A percentile compares a stretch with the other conserved stretches of the same genome.
Evolutionary conservation across 2,888 invertebrate species (phyloP).

Genomic region (Diarsia dahlii): DNA sequence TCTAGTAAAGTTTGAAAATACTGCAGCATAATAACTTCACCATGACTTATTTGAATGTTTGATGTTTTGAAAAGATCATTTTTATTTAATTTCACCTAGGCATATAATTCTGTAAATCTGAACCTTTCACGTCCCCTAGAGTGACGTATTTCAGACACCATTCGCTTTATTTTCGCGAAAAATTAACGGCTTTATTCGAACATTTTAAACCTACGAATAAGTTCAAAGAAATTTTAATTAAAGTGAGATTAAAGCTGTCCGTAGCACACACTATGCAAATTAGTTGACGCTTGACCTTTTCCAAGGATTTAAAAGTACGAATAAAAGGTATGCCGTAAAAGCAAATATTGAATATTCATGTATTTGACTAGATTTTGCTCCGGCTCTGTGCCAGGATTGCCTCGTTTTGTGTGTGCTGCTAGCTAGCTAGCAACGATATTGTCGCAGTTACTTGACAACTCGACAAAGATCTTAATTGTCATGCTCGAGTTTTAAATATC

Average conservation of each 20-base stretch:
- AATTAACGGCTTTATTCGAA: slow-evolving; percentile 42
- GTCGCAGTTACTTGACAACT: slow-evolving; percentile 8
- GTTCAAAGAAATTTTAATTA: slow-evolving; percentile 59
- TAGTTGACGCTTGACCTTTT: slow-evolving; percentile 58
- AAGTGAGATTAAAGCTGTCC: slow-evolving; percentile 64
- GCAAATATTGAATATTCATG: slow-evolving; percentile 64
- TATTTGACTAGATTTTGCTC: slow-evolving; percentile 47
- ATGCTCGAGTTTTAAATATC: slow-evolving; percentile 17
- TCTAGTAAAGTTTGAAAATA: not conserved
- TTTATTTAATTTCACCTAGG: not conserved
- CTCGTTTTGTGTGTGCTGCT: slow-evolving; percentile 25
- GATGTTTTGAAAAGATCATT: not conserved
- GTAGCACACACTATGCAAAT: slow-evolving; percentile 65
- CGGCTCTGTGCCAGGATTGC: slow-evolving; percentile 10
- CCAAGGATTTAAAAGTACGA: slow-evolving; percentile 54
- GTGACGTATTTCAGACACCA: slow-evolving; percentile 21
- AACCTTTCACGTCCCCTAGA: not conserved
- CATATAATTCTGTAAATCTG: not conserved
- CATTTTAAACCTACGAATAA: slow-evolving; percentile 30
- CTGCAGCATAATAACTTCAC: not conserved
- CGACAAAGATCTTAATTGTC: slow-evolving; percentile 18
- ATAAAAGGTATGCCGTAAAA: slow-evolving; percentile 57
- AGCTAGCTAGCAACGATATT: slow-evolving; percentile 15
- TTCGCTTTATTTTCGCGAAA: slow-evolving; percentile 34
- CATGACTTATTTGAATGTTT: not conserved